Evolutionary conservation across 2,797 vertebrate genomes (phyloP), one percentile per base, ranked within the genome.

Genomic region (Dryobates pubescens): DNA sequence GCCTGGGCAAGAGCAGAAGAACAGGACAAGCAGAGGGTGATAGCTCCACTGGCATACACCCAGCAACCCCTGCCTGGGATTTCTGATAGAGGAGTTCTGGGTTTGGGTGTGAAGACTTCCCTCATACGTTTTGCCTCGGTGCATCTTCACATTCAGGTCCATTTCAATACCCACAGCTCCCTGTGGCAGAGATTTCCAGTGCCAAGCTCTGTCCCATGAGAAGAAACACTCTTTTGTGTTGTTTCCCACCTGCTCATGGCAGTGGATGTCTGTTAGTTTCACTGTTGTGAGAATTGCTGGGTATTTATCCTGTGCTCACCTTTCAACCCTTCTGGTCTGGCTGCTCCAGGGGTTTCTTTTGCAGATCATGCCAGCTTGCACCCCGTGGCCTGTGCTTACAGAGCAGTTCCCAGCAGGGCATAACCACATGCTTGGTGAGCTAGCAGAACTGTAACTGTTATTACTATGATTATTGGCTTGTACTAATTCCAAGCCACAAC

Each of bases 341-440:
- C 41, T 78, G 58, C 84, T 86, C 45, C 64, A 49, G 82, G 80
- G 64, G 45, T 70, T 92, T 78, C 27, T 92, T 38, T 6, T 22
- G 41, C 14, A 76, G 72, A 32, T 63, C 67, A 5, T 59, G 65
- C 82, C 59, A 56, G 43, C 73, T 92, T 82, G 77, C 49, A 79
- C 38, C 56, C 49, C 9, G 10, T 9, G 65, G 70, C 81, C 62
- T 74, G 19, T 90, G 82, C 87, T 87, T 94, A 89, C 82, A 61
- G 84, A 68, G 88, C 90, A 90, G 73, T 91, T 96, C 89, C 73
- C 84, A 92, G 57, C 47, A 32, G 73, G 63, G 61, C 54, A 65
- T 29, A 93, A 87, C 88, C 92, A 82, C 70, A 68, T 9, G 24
- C 67, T 86, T 94, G 90, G 82, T 92, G 92, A 94, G 79, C 85